Evolutionary conservation across 2,113 vertebrate genomes (phyloP).

Genomic region (Coryphaenoides rupestris): DNA sequence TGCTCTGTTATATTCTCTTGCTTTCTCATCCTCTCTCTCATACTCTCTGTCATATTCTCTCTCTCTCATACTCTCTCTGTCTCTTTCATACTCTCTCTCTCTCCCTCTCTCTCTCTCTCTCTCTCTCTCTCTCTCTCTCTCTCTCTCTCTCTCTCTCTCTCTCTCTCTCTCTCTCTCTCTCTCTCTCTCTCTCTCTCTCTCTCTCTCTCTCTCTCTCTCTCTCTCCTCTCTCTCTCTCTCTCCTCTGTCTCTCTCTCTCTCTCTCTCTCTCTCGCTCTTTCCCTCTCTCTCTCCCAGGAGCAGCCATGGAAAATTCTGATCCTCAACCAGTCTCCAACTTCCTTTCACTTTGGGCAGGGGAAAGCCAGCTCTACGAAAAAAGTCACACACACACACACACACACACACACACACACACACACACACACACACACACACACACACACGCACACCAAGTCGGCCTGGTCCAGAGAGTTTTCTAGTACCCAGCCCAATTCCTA

Average conservation of each 20-base stretch:
- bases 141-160: neutral
- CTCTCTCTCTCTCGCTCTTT: neutral
- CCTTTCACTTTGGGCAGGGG: constrained; percentile 13
- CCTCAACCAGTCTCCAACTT: constrained; percentile 14
- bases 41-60: neutral
- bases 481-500: too few relatives aligned
- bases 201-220: neutral
- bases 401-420: neutral
- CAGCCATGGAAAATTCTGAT: constrained; percentile 46
- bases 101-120: neutral
- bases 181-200: too few relatives aligned
- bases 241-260: neutral
- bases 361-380: neutral
- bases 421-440: constrained; percentile 7
- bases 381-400: constrained; percentile 9
- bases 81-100: too few relatives aligned
- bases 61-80: neutral
- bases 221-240: too few relatives aligned
- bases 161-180: neutral
- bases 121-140: neutral
- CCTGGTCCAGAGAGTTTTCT: constrained; percentile 9
- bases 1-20: too few relatives aligned
- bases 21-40: too few relatives aligned
- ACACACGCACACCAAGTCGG: constrained; percentile 16
- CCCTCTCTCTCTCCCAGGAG: neutral